Base-by-base conservation (phyloP, 2,888 invertebrate species). In the Perizoma flavofasciatum region DNA sequence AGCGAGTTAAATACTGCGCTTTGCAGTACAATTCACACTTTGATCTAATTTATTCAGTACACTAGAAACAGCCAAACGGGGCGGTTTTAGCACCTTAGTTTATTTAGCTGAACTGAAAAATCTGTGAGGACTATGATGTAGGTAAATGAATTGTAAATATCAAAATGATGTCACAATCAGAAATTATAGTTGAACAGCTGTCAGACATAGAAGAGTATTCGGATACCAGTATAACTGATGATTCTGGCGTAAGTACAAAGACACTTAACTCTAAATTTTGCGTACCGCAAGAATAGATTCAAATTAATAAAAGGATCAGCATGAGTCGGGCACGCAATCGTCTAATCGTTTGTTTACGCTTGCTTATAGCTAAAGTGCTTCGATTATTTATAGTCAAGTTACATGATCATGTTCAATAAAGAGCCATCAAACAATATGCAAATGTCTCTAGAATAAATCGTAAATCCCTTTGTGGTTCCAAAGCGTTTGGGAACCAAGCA, bases 331-430 rank as follows among this genome's bases (percentile, higher is more conserved):
- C 89, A 89, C 89, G 90, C 89, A 85, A 86, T 66, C 72, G 69
- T 78, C 79, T 85, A 87, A 85, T 86, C 81, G 78, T 86, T 87
- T 84, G 83, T 89, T 88, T 88, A 88, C 84, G 88, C 89, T 87
- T 84, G 81, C 82, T 83, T 82, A 81, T 82, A 74, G 74, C 78
- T 80, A 79, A 87, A 85, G 83, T 81, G 81, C 78, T 79, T 78
- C 72, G 73, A 83, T 81, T 86, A 86, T 88, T 87, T 88, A 89
- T 85, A 81, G 85, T 76, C 79, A 67, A 78, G 81, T 89, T 84
- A 87, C 90, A 91, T 90, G 91, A 87, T 84, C 79, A 71, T 81
- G 70, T 74, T 77, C 86, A 85, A 89, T 91, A 89, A 90, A 89
- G 81, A 75, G 77, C 79, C 79, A 78, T 79, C 83, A 83, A 86